These are phyloP conservation scores for Lapara coniferarum DNA, from an alignment of 2,888 invertebrate species.

Conservation along the genomic window DNA sequence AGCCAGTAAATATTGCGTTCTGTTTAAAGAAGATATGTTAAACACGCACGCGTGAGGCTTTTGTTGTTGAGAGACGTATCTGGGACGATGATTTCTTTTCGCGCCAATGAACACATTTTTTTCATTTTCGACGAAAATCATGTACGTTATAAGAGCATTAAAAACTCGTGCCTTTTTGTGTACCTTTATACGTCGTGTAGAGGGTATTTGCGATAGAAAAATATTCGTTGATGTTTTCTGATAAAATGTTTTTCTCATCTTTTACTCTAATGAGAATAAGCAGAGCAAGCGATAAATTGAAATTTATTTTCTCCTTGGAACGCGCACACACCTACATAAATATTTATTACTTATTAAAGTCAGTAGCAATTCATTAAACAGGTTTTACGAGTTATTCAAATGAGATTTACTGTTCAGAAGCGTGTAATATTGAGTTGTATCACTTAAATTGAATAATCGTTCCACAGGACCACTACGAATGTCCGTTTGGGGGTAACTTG, in stretches of 20 bases:
- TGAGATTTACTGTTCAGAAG: constrained; percentile 54
- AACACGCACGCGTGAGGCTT: constrained; percentile 67
- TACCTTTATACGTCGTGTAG: constrained; percentile 54
- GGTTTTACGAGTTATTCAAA: constrained; percentile 65
- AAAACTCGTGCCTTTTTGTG: constrained; percentile 61
- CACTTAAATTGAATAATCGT: constrained; percentile 48
- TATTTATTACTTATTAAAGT: constrained; percentile 71
- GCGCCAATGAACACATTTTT: constrained; percentile 75
- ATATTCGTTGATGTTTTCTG: constrained; percentile 62
- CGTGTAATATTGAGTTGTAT: constrained; percentile 47
- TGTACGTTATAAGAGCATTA: constrained; percentile 69
- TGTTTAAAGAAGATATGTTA: constrained; percentile 74
- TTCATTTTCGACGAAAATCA: constrained; percentile 68
- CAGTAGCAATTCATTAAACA: constrained; percentile 66
- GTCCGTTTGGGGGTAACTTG: constrained; percentile 54
- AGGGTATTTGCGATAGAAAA: constrained; percentile 57
- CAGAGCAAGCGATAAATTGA: constrained; percentile 67
- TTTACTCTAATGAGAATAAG: constrained; percentile 70
- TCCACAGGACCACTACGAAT: constrained; percentile 54
- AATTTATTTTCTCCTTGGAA: constrained; percentile 67
- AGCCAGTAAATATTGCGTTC: constrained; percentile 66
- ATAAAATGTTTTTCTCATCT: constrained; percentile 65
- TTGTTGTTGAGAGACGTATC: constrained; percentile 74
- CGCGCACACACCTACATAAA: constrained; percentile 61
- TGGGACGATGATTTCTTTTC: constrained; percentile 74